Evolutionary conservation across 1,140 invertebrate species (phyloP), one percentile per base, ranked within the genome.

Genomic region (Campoletis sonorensis): DNA sequence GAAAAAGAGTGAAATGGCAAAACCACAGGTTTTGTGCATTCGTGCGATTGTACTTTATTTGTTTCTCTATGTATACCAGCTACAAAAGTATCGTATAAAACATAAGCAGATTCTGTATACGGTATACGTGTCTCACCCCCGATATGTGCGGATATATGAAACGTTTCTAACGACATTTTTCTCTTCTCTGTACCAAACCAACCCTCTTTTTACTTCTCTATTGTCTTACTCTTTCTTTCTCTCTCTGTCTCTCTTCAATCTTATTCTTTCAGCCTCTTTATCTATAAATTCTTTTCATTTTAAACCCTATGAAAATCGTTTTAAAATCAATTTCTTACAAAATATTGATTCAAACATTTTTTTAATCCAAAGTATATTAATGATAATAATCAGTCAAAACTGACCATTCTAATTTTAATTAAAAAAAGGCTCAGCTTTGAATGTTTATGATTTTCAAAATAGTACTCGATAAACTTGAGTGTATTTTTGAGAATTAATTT

Each of bases 21-120:
- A 64, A 26, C 23, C 21, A 23, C 26, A 1, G 61, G 61, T 64
- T 64, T 64, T 64, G 23, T 64, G 61, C 61, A 27, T 15, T 64
- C 61, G 61, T 23, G 61, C 61, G 61, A 64, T 64, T 64, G 61
- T 64, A 64, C 61, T 64, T 64, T 64, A 64, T 64, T 64, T 64
- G 61, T 64, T 64, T 64, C 23, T 64, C 61, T 64, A 27, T 64
- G 61, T 23, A 64, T 64, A 27, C 61, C 7, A 23, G 61, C 23
- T 10, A 21, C n/a, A 64, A 64, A 64, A 64, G 61, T 64, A 64
- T 64, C 61, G 15, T 64, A 64, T 64, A 64, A 64, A 64, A 64
- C 61, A 23, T 27, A 23, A 64, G 61, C 61, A 64, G 61, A 64
- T 64, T 64, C n/a, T 13, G 23, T 27, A 27, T 51, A 73, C 21